Evolutionary conservation across 2,888 invertebrate genomes (phyloP), one percentile per base, ranked within the genome.

Genomic region (Drosophila mulleri): DNA sequence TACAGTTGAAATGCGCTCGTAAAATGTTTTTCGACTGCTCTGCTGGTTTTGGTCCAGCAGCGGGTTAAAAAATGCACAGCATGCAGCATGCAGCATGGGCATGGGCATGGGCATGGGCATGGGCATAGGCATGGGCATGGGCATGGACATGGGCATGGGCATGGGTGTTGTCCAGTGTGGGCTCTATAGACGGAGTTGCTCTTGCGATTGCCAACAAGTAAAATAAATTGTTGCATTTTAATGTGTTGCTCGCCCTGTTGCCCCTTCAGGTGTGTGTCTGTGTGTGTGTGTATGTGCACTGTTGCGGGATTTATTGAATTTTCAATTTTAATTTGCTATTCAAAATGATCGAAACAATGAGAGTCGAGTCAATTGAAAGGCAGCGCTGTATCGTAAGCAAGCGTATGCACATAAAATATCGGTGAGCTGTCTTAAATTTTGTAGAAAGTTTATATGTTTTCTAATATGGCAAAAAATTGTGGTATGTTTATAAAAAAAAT

Each of bases 1-100:
- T 87, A 89, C 87, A 88, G 87, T 90, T 89, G 87, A 87, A 89
- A 90, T 89, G 83, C 75, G 76, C 90, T 85, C 83, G 90, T 88
- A 86, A 86, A 89, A 86, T 86, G 88, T 75, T 82, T 80, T 83
- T 74, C 69, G 82, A 75, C 69, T 39, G 47, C 52, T 50, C 62
- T 32, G 32, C 50, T 61, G 16, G 56, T 56, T 68, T 71, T 64
- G 74, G 50, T 63, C 20, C 57, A 65, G 69, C 61, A 59, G 48
- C 65, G 69, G 71, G 70, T 66, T 64, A 60, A 72, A 72, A 72
- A 66, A 74, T 78, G 65, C 71, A 62, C 42, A 47, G 42, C 48
- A 42, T 64, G 66, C 20, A 23, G 20, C 20, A n/a, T n/a, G n/a
- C n/a, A 41, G 71, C 20, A 26, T 3, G 66, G 41, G 71, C 20